A percentile compares a stretch with the other conserved stretches of the same genome.
Evolutionary conservation across 1,140 invertebrate species (phyloP).

Genomic region (Neotoxoptera formosana): DNA sequence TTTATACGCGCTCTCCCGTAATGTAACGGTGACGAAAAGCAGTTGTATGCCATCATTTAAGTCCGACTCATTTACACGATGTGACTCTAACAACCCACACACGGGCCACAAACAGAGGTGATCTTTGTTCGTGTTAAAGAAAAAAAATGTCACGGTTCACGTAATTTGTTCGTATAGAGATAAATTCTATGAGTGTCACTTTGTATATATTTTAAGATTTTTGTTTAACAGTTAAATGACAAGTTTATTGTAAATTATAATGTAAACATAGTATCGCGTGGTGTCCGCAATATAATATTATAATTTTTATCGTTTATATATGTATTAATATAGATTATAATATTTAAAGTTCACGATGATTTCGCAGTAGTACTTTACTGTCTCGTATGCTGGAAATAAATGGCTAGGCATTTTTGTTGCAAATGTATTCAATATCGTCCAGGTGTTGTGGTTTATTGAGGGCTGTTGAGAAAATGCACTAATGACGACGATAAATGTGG

Average conservation of each 20-base stretch:
- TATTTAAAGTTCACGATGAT: background rate
- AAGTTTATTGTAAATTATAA: background rate
- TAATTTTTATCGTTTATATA: background rate
- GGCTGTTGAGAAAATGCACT: background rate
- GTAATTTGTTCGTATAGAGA: background rate
- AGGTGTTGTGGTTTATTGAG: background rate
- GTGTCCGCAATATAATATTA: background rate
- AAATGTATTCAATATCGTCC: background rate
- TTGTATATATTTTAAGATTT: background rate
- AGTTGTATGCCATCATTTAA: constrained; percentile 31
- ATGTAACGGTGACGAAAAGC: constrained; percentile 20
- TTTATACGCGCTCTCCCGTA: background rate
- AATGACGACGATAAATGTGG: background rate
- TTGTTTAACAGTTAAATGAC: background rate
- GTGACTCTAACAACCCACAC: background rate
- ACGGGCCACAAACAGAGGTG: background rate
- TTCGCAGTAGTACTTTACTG: background rate
- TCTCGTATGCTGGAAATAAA: background rate
- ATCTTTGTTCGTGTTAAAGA: background rate
- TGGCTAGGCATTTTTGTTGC: background rate
- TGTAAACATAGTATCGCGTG: background rate
- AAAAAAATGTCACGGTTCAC: background rate
- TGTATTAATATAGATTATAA: background rate
- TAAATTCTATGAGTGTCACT: background rate
- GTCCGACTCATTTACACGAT: constrained; percentile 27